phyloP scores from a whole-genome alignment of 2,888 invertebrate genomes.

The Hoplodrina blanda region DNA sequence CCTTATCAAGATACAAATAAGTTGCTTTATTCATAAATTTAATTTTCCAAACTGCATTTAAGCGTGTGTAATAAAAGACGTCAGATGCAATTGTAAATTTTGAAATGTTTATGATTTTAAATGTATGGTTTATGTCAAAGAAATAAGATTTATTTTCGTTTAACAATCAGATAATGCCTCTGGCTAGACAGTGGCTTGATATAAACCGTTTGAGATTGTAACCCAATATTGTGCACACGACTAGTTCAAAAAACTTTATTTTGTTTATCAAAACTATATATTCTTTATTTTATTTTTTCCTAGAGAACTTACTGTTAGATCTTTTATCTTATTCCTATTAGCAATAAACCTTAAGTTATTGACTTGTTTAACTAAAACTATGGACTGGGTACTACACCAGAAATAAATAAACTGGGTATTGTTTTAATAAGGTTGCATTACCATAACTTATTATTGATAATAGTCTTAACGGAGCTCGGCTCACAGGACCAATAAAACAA shows the following conservation, averaged over 20 bases:
- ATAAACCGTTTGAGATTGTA: slow-evolving; percentile 75
- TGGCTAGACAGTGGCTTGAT: slow-evolving; percentile 55
- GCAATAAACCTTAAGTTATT: background rate
- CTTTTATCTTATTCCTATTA: slow-evolving; percentile 14
- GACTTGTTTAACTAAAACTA: background rate
- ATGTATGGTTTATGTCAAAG: slow-evolving; percentile 36
- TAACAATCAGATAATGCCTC: slow-evolving; percentile 37
- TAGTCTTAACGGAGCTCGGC: background rate
- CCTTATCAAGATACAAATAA: slow-evolving; percentile 13
- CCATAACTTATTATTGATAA: background rate
- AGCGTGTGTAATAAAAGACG: slow-evolving; percentile 49
- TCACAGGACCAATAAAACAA: slow-evolving; percentile 4
- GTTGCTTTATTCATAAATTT: slow-evolving; percentile 40
- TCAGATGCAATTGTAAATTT: slow-evolving; percentile 67
- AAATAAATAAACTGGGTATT: too few species aligned
- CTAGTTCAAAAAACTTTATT: slow-evolving; percentile 73
- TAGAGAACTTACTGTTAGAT: slow-evolving; percentile 15
- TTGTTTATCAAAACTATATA: slow-evolving; percentile 19
- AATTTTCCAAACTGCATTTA: slow-evolving; percentile 37
- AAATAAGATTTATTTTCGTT: slow-evolving; percentile 55
- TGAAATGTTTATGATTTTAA: slow-evolving; percentile 45
- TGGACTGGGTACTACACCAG: too few species aligned
- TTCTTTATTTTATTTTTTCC: slow-evolving; percentile 7
- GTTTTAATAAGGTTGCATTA: background rate
- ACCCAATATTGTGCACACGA: slow-evolving; percentile 85